Evolutionary conservation across 2,113 vertebrate species (phyloP).

Genomic region (Anhinga anhinga): DNA sequence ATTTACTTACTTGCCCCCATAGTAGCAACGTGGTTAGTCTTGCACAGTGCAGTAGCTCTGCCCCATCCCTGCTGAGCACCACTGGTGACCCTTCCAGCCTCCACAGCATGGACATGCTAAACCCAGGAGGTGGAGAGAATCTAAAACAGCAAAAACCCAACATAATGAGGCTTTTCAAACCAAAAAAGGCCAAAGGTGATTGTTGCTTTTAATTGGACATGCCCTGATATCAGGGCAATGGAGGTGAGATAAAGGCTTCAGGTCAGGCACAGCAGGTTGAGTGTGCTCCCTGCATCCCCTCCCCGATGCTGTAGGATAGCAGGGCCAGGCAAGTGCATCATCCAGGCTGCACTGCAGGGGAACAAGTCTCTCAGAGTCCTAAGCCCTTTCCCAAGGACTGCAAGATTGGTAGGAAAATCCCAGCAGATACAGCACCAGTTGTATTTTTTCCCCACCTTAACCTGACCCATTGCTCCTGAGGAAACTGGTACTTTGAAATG

Average conservation of each 20-base stretch:
- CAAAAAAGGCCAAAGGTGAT: background rate
- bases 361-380: background rate
- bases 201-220: background rate
- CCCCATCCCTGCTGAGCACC: background rate
- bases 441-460: background rate
- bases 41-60: background rate
- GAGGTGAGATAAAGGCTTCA: background rate
- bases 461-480: background rate
- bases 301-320: background rate
- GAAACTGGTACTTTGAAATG: background rate
- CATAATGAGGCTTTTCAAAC: slow-evolving; percentile 4
- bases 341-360: background rate
- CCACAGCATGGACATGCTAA: background rate
- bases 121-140: background rate
- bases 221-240: background rate
- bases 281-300: background rate
- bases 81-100: background rate
- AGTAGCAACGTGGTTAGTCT: background rate
- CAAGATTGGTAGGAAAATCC: background rate
- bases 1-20: background rate
- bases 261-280: background rate
- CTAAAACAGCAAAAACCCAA: background rate
- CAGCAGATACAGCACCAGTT: background rate
- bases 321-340: background rate
- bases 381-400: background rate